Base-by-base conservation (phyloP, 2,113 vertebrate species). In the Psilopogon haemacephalus region DNA sequence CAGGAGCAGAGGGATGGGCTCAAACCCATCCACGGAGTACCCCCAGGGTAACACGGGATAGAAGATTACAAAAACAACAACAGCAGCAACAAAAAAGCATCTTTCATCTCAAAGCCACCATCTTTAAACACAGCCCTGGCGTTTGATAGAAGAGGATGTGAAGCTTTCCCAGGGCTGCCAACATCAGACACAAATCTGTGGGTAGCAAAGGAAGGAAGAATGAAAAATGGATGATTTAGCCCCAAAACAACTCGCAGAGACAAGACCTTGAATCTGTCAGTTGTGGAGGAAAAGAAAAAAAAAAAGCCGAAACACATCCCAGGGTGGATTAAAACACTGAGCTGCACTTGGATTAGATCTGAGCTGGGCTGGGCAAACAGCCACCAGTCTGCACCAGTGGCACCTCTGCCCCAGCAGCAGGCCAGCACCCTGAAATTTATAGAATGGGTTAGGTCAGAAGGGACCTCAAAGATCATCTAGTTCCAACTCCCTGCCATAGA, bases 81-180 rank as follows among this genome's bases (percentile, higher is more conserved):
- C n/a, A n/a, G n/a, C n/a, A n/a, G n/a, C n/a, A n/a, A n/a, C 32
- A 59, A 73, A 82, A 44, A 85, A 30, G 1, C 11, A 13, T 37
- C 71, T 76, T 82, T 70, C 23, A 80, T 89, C 92, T 52, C 62
- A 76, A 58, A 72, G 78, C 62, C 1, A 9, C 73, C 38, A 30
- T 52, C 62, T 91, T 67, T 60, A 40, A 83, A 40, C 44, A 4
- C 67, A 84, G 65, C 33, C 0, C 48, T 64, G 1, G 33, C 1
- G 0, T 85, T 87, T 94, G 85, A 80, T 80, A n/a, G 84, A 33
- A 30, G 86, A 73, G 59, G 91, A 88, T 42, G 54, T 32, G 78
- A 81, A 71, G 94, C 52, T 92, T 70, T 65, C 44, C 73, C 63
- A 40, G 78, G 62, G 85, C 87, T 46, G 80, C 68, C 83, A 77